A percentile compares a stretch with the other conserved stretches of the same genome.
Conservation (phyloP, 92 coral and sea anemone genomes). For the Blastomussa wellsi region DNA sequence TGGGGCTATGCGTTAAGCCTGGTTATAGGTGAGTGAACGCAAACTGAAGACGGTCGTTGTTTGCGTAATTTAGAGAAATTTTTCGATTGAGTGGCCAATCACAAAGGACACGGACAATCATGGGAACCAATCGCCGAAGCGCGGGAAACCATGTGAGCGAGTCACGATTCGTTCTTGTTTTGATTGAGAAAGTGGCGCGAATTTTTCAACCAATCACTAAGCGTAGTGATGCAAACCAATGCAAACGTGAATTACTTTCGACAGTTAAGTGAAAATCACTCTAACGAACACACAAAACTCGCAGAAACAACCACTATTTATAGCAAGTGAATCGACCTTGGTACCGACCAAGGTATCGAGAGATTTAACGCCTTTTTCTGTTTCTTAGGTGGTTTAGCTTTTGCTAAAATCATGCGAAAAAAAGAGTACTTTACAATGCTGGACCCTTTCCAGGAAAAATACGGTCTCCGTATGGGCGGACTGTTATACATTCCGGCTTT, state of each 20-base stretch:
- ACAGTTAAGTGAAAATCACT: background rate
- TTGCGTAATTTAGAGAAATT: too few relatives aligned
- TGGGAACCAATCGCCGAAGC: background rate
- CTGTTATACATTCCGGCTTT: conserved; percentile 90
- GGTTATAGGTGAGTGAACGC: conserved; percentile 57
- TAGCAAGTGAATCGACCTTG: background rate
- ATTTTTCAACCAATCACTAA: too few relatives aligned
- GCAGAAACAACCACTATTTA: background rate
- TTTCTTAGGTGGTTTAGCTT: conserved; percentile 70
- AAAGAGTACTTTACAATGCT: conserved; percentile 86
- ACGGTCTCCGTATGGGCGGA: conserved; percentile 93
- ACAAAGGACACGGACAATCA: background rate
- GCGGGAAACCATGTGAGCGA: background rate
- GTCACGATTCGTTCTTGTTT: background rate
- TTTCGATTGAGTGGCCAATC: too few relatives aligned
- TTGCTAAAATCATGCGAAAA: conserved; percentile 91
- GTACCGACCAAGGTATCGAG: background rate
- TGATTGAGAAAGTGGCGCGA: background rate
- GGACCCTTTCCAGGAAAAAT: conserved; percentile 89
- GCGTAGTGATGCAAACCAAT: too few relatives aligned
- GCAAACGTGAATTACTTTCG: too few relatives aligned
- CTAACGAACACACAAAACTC: background rate
- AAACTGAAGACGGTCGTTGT: background rate
- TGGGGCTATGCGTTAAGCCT: conserved; percentile 91
- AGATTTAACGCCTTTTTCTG: background rate